Base-by-base conservation (phyloP, 2,797 vertebrate species). In the Rhodeus uyekii region DNA sequence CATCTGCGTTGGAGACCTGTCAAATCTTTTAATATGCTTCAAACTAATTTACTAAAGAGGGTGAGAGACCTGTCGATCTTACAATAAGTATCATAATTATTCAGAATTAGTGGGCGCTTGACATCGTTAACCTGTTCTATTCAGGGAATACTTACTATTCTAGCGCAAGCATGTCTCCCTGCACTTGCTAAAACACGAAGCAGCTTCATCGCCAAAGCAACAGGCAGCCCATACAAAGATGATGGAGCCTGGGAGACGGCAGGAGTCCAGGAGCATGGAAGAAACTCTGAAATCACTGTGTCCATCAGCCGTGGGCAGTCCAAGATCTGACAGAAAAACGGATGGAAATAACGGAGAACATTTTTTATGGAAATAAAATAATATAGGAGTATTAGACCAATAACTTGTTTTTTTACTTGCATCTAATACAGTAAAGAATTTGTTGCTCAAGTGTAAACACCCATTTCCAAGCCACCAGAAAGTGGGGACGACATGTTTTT, bases 281-380 rank as follows among this genome's bases (percentile, higher is more conserved):
- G 92, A 86, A 99, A 99, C 88, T 98, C 96, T 1, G 90, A 94
- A 86, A 98, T 92, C 85, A 99, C 84, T 0, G 95, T 96, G 78
- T 96, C 94, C 90, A 98, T 94, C 78, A 99, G 87, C 5, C 97
- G 95, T 86, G 97, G 96, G 85, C 97, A 99, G 83, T 97, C 95
- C 36, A 99, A 89, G 24, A 99, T 93, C 98, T 99, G 77, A 65
- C 32, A 5, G 34, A 27, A 68, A 50, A n/a, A n/a, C n/a, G n/a
- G n/a, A n/a, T n/a, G n/a, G n/a, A n/a, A n/a, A n/a, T n/a, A n/a
- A n/a, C n/a, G n/a, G n/a, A n/a, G n/a, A n/a, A n/a, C n/a, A n/a
- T n/a, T n/a, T n/a, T n/a, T n/a, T n/a, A n/a, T n/a, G n/a, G n/a
- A n/a, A n/a, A n/a, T n/a, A n/a, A n/a, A n/a, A n/a, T n/a, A n/a